Evolutionary conservation across 1,140 invertebrate genomes (phyloP).

Genomic region (Calliphora vicina): DNA sequence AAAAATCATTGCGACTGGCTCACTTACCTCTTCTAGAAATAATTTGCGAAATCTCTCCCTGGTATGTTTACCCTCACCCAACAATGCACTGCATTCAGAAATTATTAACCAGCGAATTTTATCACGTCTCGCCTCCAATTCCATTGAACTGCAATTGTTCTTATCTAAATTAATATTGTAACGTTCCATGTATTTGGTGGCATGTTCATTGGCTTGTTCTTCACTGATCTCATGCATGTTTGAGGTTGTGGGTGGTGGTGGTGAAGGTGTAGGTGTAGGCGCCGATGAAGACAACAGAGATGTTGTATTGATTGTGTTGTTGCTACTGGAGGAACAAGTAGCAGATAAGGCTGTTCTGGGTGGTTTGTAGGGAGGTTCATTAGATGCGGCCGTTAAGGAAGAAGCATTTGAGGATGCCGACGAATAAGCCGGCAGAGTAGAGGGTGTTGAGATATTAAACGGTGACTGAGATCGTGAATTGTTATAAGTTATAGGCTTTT

Average conservation of each 20-base stretch:
- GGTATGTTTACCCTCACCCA: conserved; percentile 61
- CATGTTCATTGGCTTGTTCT: conserved; percentile 53
- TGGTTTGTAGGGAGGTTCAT: conserved; percentile 21
- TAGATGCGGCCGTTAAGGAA: background rate
- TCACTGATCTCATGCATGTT: conserved; percentile 39
- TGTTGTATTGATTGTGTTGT: no score
- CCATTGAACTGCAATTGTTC: conserved; percentile 61
- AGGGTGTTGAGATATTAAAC: background rate
- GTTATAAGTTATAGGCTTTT: background rate
- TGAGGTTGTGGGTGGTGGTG: conserved; percentile 15
- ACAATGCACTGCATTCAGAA: conserved; percentile 61
- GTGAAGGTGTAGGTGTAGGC: background rate
- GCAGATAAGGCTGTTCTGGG: background rate
- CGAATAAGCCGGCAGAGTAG: background rate
- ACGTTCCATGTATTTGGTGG: conserved; percentile 56
- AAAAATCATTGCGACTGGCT: no score
- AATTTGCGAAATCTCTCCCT: conserved; percentile 60
- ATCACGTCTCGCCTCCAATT: conserved; percentile 61
- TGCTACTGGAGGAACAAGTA: background rate
- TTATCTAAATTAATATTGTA: conserved; percentile 63
- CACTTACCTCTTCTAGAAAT: conserved; percentile 59
- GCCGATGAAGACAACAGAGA: no score
- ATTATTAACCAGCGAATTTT: conserved; percentile 62
- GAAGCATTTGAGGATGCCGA: background rate
- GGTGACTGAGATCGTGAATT: background rate